Evolutionary conservation across 2,888 invertebrate genomes (phyloP).

Genomic region (Pterostichus madidus): DNA sequence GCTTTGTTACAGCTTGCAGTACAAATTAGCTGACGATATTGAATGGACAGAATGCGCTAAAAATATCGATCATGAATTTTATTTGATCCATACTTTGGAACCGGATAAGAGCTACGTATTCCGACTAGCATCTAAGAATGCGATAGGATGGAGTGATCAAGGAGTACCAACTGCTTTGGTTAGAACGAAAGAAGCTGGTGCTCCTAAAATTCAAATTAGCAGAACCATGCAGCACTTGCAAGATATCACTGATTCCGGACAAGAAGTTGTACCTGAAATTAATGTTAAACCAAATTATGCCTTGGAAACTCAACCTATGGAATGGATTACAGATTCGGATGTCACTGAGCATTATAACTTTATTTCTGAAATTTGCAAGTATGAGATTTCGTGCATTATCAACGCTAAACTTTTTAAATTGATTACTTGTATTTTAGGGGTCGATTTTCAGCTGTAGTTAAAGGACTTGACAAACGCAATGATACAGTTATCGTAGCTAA

Average conservation of each 20-base stretch:
- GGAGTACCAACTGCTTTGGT: constrained; percentile 89
- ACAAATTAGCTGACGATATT: constrained; percentile 85
- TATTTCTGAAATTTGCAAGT: constrained; percentile 89
- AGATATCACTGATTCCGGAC: constrained; percentile 90
- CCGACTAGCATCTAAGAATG: constrained; percentile 92
- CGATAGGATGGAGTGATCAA: constrained; percentile 95
- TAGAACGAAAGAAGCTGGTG: constrained; percentile 84
- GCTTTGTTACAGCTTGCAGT: constrained; percentile 93
- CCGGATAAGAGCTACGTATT: constrained; percentile 93
- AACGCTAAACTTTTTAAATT: constrained; percentile 49
- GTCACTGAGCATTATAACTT: constrained; percentile 89
- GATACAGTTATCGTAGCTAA: constrained; percentile 92
- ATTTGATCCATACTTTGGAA: constrained; percentile 85
- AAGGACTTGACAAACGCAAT: constrained; percentile 87
- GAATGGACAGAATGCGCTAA: constrained; percentile 93
- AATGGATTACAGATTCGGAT: constrained; percentile 84
- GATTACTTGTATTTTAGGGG: constrained; percentile 80
- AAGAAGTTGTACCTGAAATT: constrained; percentile 83
- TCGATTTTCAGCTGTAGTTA: constrained; percentile 91
- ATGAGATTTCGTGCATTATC: constrained; percentile 41
- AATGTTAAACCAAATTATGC: constrained; percentile 85
- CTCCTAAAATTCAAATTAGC: constrained; percentile 87
- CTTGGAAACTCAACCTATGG: constrained; percentile 86
- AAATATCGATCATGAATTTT: constrained; percentile 97
- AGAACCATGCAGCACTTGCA: constrained; percentile 92